A percentile compares a stretch with the other conserved stretches of the same genome.
Evolutionary conservation across 2,113 vertebrate genomes (phyloP).

Genomic region (Labeo rohita): DNA sequence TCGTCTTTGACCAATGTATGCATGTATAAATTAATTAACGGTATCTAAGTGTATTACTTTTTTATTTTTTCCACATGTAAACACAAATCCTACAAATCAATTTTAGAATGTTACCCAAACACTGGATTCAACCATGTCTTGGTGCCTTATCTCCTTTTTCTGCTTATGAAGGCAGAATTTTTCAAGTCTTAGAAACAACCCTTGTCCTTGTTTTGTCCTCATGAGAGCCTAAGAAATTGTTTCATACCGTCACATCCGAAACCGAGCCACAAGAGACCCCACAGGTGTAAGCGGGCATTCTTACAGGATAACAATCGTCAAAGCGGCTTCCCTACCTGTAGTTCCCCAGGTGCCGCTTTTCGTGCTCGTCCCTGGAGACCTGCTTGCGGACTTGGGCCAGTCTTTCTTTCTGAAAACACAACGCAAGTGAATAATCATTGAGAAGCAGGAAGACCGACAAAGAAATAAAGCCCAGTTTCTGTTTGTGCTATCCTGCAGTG

Average conservation of each 20-base stretch:
- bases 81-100: too few relatives aligned
- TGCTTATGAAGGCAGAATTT: neutral
- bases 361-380: constrained; percentile 92
- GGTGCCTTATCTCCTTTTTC: neutral
- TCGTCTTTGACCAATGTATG: too few relatives aligned
- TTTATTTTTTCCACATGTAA: too few relatives aligned
- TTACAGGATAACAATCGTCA: constrained; percentile 37
- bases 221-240: neutral
- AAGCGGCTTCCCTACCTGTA: constrained; percentile 84
- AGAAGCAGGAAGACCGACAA: constrained; percentile 1
- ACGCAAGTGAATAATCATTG: neutral
- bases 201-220: constrained; percentile 5
- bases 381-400: constrained; percentile 95
- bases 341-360: constrained; percentile 96
- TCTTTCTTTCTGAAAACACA: constrained; percentile 88
- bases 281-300: constrained; percentile 54
- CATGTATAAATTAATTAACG: too few relatives aligned
- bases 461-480: constrained; percentile 33
- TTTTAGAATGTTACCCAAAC: neutral
- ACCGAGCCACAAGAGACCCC: constrained; percentile 61
- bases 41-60: too few relatives aligned
- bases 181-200: neutral
- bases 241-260: constrained; percentile 50
- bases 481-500: constrained; percentile 4
- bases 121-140: neutral